Base-by-base conservation (phyloP, 1,140 invertebrate genomes). In the Limonius californicus region DNA sequence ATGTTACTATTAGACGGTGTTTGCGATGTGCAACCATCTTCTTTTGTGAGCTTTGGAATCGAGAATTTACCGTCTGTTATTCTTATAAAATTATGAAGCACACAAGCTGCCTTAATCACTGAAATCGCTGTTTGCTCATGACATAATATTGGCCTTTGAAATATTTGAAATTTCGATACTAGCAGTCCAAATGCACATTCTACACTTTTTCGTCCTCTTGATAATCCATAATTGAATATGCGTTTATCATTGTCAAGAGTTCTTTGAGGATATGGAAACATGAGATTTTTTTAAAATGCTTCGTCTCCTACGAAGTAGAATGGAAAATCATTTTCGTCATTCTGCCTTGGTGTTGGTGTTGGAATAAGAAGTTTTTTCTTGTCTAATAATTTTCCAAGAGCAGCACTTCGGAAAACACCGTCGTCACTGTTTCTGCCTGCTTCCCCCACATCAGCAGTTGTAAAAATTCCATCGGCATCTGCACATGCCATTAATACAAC, bases 401-500 rank as follows among this genome's bases (percentile, higher is more conserved):
- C 27, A 32, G 27, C 4, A 32, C 4, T 6, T 32, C 27, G 27
- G 27, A 62, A 15, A 11, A 57, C 35, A 57, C 54, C 4, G 43
- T 18, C n/a, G 16, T 45, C n/a, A 45, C 43, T 15, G 15, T n/a
- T 45, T 45, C 43, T 45, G n/a, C 35, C 78, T 79, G 62, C 70
- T 73, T 73, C 71, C 18, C 78, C 79, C 42, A 81, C 70, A 70
- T 76, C 75, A 30, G 79, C 66, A 55, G 66, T 63, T 32, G 27
- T 54, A 72, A 69, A 65, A 81, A 80, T 70, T 57, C 74, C 75
- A 45, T 75, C 68, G 19, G 76, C 74, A 72, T 81, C 78, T 12
- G 68, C 70, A 23, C 75, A 55, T 14, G 77, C 78, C 58, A 81
- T 63, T 20, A 82, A 60, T 27, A 82, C 76, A 23, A 76, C 70